Base-by-base conservation (phyloP, 2,797 vertebrate species). In the Molothrus aeneus region DNA sequence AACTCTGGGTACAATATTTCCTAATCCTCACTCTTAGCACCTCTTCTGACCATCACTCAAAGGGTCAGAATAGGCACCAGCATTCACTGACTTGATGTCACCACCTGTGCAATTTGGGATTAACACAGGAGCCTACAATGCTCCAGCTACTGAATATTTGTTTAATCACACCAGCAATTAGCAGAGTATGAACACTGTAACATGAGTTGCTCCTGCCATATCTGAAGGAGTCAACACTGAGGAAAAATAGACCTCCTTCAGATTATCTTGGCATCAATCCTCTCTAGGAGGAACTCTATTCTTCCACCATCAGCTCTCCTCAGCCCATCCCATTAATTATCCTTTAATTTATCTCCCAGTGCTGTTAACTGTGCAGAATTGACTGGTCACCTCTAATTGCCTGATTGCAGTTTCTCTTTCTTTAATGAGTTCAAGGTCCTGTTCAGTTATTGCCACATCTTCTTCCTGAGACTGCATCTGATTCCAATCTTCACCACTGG, bases 361-460 rank as follows among this genome's bases (percentile, higher is more conserved):
- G 75, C 42, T 71, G 54, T 63, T 78, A 94, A 86, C 28, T 59
- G 36, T 63, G 82, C 75, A 82, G 75, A 29, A 60, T 38, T 11
- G 36, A 80, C 53, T 65, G 74, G 84, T 97, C 88, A 99, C 99
- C 98, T 99, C 99, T 88, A 99, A 98, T 95, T 99, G 98, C 87
- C 98, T 98, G 97, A 99, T 99, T 77, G 99, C 99, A 3, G 98
- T 99, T 97, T 99, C 99, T 94, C 99, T 98, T 95, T 99, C 99
- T 96, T 98, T 99, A 95, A 99, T 99, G 82, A 99, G 98, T 93
- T 99, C 99, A 96, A 99, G 98, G 92, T 99, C 99, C 93, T 99
- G 98, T 89, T 99, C 99, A 4, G 99, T 99, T 97, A 99, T 98
- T 95, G 98, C 98, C 40, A 86, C 96, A 51, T 99, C 99, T 64